Evolutionary conservation across 2,888 invertebrate genomes (phyloP).

Genomic region (Diabrotica balteata): DNA sequence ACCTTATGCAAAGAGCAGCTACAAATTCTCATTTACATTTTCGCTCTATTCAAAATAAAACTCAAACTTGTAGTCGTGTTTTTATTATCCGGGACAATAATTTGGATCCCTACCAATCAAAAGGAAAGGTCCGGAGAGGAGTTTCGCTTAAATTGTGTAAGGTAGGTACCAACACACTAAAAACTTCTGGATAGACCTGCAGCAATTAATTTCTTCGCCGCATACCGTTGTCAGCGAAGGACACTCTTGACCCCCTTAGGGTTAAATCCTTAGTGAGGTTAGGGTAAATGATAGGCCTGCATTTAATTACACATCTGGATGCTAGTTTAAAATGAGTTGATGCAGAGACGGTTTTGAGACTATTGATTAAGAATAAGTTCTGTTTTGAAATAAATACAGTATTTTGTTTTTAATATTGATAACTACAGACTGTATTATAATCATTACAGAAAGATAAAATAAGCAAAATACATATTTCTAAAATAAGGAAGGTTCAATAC

Average conservation of each 20-base stretch:
- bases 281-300: conserved; percentile 32
- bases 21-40: no score
- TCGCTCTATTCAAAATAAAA: no score
- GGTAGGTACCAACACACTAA: conserved; percentile 10
- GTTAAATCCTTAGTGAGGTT: conserved; percentile 33
- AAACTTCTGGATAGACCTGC: conserved; percentile 22
- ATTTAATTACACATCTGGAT: conserved; percentile 42
- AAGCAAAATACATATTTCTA: no score
- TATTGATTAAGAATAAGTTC: no score
- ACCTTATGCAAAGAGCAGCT: no score
- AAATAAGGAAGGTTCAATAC: no score
- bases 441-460: no score
- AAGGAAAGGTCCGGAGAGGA: neutral
- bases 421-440: no score
- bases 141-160: conserved; percentile 5
- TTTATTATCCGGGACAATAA: no score
- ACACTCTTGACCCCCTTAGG: conserved; percentile 33
- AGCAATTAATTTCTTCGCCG: conserved; percentile 26
- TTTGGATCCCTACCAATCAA: neutral
- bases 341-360: neutral
- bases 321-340: conserved; percentile 17
- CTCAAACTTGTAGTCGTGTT: no score
- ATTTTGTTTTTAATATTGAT: no score
- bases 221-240: conserved; percentile 31
- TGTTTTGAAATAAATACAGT: no score